These are phyloP conservation scores for Etheostoma perlongum DNA, from an alignment of 2,797 vertebrate genomes.

Conservation along the genomic window DNA sequence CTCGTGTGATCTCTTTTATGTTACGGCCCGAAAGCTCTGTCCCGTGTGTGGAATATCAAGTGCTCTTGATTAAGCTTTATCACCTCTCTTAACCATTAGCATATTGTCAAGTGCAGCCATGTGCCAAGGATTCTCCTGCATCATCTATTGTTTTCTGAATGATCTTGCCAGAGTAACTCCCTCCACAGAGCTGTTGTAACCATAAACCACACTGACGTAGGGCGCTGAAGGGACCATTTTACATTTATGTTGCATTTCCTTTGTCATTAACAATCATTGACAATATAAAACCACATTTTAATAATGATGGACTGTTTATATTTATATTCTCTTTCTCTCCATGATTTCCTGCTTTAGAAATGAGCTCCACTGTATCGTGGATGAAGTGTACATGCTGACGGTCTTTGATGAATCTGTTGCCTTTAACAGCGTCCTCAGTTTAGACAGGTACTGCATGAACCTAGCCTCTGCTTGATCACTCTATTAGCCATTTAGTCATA, in stretches of 20 bases:
- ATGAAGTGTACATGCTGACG: conserved; percentile 97
- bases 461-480: conserved; percentile 40
- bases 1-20: conserved; percentile 36
- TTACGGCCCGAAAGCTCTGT: conserved; percentile 42
- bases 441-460: conserved; percentile 87
- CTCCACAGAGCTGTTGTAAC: conserved; percentile 53
- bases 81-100: conserved; percentile 59
- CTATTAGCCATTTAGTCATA: conserved; percentile 51
- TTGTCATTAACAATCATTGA: conserved; percentile 38
- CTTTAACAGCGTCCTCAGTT: conserved; percentile 92
- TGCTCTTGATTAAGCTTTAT: conserved; percentile 60
- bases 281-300: conserved; percentile 27
- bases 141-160: conserved; percentile 65
- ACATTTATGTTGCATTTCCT: conserved; percentile 39
- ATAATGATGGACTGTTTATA: not conserved
- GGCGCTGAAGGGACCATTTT: conserved; percentile 23
- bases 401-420: conserved; percentile 89
- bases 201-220: conserved; percentile 56
- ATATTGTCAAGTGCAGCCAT: conserved; percentile 68
- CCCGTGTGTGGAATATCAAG: conserved; percentile 60
- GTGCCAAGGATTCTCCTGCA: conserved; percentile 58
- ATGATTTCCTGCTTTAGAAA: conserved; percentile 82
- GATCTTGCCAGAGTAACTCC: conserved; percentile 51
- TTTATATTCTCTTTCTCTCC: conserved; percentile 1
- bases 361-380: conserved; percentile 92